Evolutionary conservation across 92 coral and sea anemone species (phyloP).

Genomic region (Paragorgia papillata): DNA sequence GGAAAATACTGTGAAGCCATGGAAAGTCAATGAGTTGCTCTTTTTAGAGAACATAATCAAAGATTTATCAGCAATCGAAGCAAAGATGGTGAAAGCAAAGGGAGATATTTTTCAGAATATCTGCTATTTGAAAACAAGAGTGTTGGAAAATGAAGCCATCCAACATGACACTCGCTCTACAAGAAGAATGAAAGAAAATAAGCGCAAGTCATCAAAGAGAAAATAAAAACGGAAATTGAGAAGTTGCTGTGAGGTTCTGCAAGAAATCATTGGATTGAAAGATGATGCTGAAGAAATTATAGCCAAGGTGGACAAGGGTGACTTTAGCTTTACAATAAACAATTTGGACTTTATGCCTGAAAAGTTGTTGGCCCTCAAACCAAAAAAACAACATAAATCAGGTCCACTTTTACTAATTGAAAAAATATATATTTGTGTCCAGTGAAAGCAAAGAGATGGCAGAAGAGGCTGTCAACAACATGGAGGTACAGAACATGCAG

Average conservation of each 20-base stretch:
- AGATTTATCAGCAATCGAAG: constrained; percentile 27
- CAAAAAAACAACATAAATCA: constrained; percentile 38
- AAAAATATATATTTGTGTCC: constrained; percentile 41
- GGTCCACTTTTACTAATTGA: constrained; percentile 37
- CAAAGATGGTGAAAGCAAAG: constrained; percentile 43
- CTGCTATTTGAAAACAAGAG: constrained; percentile 43
- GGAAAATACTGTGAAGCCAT: constrained; percentile 39
- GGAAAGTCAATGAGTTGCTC: constrained; percentile 53
- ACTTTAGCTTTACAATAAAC: constrained; percentile 37
- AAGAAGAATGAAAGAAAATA: constrained; percentile 49
- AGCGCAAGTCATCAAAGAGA: constrained; percentile 34
- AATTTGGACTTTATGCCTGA: constrained; percentile 21
- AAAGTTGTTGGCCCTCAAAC: constrained; percentile 31
- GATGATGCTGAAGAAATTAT: constrained; percentile 41
- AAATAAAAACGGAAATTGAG: constrained; percentile 22
- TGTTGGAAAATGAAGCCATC: constrained; percentile 46
- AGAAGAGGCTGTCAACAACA: constrained; percentile 3
- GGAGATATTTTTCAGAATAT: constrained; percentile 43
- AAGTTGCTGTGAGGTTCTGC: constrained; percentile 31
- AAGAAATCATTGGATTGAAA: constrained; percentile 36
- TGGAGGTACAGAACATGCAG: background rate
- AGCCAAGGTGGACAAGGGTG: constrained; percentile 17
- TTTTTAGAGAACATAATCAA: constrained; percentile 41
- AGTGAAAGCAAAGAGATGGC: constrained; percentile 33
- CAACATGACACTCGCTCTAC: constrained; percentile 39